Base-by-base conservation (phyloP, 2,113 vertebrate species). In the Lutjanus erythropterus region DNA sequence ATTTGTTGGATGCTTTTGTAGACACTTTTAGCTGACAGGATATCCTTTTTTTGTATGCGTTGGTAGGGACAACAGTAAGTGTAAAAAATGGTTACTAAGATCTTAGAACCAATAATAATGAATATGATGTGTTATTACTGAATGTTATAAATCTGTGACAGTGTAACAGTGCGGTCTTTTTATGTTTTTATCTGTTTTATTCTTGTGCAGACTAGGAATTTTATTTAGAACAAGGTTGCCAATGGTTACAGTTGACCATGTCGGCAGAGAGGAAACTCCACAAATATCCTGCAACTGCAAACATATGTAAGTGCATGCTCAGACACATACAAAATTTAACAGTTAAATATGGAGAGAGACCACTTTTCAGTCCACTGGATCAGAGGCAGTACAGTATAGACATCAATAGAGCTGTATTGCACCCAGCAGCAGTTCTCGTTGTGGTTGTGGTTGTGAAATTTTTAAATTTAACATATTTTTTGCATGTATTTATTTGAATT, bases 221-320 rank as follows among this genome's bases (percentile, higher is more conserved):
- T 39, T 67, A 44, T 72, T 39, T 67, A 44, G 6, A 71, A 59
- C 61, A 31, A 71, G 60, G 68, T 61, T 69, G 49, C 56, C 35
- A 72, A 8, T 65, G 74, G 58, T 78, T 74, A 74, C 62, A 8
- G 52, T 29, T 60, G 49, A 70, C 11, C 9, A 35, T 25, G 18
- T 31, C 6, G 3, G 19, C 58, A 76, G 37, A 55, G 14, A 33
- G 14, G 29, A 29, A n/a, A 9, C 64, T 27, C 49, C 33, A 80
- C 42, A 71, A 56, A 76, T 29, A 77, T 23, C 42, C 37, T 56
- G 55, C 61, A 64, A 42, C 55, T 18, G 23, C 41, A 37, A 42
- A 60, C n/a, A 47, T 52, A 25, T 66, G 21, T 59, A 53, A 58
- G 23, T 50, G 62, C 68, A 59, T 29, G 52, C n/a, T 58, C 29